Conservation (phyloP, 1,140 invertebrate species). For the Eufriesea mexicana region DNA sequence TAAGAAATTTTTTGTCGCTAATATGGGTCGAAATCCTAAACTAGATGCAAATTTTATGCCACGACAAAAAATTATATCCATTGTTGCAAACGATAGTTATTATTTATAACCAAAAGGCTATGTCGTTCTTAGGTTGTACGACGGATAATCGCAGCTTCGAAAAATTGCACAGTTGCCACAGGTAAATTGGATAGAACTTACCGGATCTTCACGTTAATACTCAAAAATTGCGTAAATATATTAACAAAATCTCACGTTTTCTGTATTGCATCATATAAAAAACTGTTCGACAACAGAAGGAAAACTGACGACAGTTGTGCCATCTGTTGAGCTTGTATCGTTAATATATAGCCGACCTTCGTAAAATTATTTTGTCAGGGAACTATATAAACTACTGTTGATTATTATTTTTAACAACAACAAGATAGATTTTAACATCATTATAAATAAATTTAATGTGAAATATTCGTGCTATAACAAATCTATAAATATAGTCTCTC, state of each 20-base stretch:
- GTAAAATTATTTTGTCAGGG: neutral
- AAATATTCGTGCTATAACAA: neutral
- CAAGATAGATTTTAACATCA: neutral
- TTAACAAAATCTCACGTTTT: constrained; percentile 19
- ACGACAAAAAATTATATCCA: constrained; percentile 62
- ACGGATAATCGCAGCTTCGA: too few relatives aligned
- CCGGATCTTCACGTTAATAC: neutral
- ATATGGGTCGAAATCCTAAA: constrained; percentile 32
- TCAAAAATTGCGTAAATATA: constrained; percentile 18
- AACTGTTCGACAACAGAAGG: neutral
- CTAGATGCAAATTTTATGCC: constrained; percentile 44
- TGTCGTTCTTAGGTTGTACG: neutral
- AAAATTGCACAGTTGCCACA: neutral
- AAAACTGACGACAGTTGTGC: neutral
- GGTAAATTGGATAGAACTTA: neutral
- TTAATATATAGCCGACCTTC: neutral
- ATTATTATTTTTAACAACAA: neutral
- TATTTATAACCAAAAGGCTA: constrained; percentile 55
- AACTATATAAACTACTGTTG: neutral
- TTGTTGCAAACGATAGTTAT: constrained; percentile 51
- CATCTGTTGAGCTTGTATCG: constrained; percentile 2
- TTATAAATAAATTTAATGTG: constrained; percentile 16
- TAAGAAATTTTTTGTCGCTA: constrained; percentile 45
- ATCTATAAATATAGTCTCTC: constrained; percentile 14
- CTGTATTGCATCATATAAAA: neutral